These are phyloP conservation scores for Polypterus senegalus DNA, from an alignment of 2,113 vertebrate species.

Conservation along the genomic window DNA sequence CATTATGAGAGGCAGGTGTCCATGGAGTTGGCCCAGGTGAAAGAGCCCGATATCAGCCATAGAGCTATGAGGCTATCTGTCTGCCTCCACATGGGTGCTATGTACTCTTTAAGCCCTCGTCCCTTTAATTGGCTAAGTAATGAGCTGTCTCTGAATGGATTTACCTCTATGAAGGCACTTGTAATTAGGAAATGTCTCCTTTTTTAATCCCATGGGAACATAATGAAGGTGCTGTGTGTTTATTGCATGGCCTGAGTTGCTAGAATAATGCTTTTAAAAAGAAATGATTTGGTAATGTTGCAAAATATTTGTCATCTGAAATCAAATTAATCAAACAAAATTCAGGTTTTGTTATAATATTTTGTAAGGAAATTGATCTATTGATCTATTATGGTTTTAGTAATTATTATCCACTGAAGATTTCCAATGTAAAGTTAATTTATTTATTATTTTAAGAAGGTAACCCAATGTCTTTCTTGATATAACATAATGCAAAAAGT, in stretches of 20 bases:
- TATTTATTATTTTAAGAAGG: no score
- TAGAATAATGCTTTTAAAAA: not conserved
- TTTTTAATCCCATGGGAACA: conserved; percentile 52
- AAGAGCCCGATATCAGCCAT: conserved; percentile 37
- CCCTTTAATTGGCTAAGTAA: conserved; percentile 79
- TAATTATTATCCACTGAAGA: no score
- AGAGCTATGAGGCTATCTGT: conserved; percentile 29
- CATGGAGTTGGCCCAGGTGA: conserved; percentile 69
- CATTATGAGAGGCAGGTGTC: conserved; percentile 87
- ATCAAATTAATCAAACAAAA: no score
- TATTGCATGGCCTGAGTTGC: conserved; percentile 28
- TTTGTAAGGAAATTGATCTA: no score
- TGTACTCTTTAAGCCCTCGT: conserved; percentile 33
- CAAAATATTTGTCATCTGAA: no score
- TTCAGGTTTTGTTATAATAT: no score
- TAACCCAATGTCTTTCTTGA: no score
- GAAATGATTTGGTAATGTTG: no score
- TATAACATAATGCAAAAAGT: no score
- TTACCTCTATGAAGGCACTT: conserved; percentile 59
- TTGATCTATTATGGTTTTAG: no score
- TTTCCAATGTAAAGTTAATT: no score
- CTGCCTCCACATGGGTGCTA: conserved; percentile 34
- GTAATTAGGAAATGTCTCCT: conserved; percentile 52
- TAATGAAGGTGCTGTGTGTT: conserved; percentile 50
- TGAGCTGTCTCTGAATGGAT: conserved; percentile 57